Evolutionary conservation across 1,140 invertebrate genomes (phyloP), one percentile per base, ranked within the genome.

Genomic region (Trachymyrmex cornetzi): DNA sequence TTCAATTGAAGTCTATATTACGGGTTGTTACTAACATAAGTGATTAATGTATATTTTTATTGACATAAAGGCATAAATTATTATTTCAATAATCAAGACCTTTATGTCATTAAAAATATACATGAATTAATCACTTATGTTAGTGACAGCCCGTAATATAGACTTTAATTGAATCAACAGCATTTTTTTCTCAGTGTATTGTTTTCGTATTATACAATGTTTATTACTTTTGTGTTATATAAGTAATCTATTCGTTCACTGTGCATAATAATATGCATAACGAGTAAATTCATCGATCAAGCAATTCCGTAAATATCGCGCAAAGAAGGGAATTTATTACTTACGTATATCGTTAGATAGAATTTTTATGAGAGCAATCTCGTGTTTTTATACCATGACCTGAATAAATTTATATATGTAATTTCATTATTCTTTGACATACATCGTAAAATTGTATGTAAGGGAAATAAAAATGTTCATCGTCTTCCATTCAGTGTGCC

Each of bases 301-400:
- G n/a, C 27, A 57, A 34, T 81, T 69, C 16, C 0, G 11, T 63
- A n/a, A 55, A 7, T 81, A 69, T 71, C 22, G 30, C 27, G 44
- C 64, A 24, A 55, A 11, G 38, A 34, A 57, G 11, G 16, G n/a
- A 59, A 71, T 5, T 67, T 67, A 64, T 55, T 79, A 30, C 19
- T 38, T 44, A 38, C 34, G 7, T 38, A 53, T 71, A 81, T 72
- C 2, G 3, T 81, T 80, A 53, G 5, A 50, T 59, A 55, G 12
- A 44, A 72, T 71, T 53, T 12, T 48, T 72, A 59, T 48, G 34
- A 12, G 24, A 82, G 6, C 53, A 72, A 72, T 72, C 53, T 81
- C 66, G 7, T 27, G 57, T 81, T 72, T 81, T 82, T 82, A 82
- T 59, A 82, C 6, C 2, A 59, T 71, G 77, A 81, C 77, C 0